Evolutionary conservation across 1,140 invertebrate species (phyloP).

Genomic region (Adoxophyes honmai): DNA sequence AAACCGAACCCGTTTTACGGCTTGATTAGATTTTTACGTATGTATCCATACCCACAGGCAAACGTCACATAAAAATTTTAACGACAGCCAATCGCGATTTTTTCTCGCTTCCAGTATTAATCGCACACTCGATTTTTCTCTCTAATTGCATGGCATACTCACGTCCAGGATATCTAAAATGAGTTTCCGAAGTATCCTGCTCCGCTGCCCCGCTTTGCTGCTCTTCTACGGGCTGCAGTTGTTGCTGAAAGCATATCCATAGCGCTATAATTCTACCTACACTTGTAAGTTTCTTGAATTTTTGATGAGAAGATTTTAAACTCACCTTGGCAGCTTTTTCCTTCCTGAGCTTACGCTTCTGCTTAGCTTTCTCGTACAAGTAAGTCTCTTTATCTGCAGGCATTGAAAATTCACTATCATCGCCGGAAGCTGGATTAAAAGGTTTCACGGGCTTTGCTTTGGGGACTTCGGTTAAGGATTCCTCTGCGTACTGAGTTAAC

Average conservation of each 20-base stretch:
- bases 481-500: slow-evolving; percentile 44
- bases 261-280: neutral
- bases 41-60: too few relatives aligned
- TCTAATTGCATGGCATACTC: slow-evolving; percentile 32
- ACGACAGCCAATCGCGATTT: too few relatives aligned
- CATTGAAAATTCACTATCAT: slow-evolving; percentile 31
- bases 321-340: slow-evolving; percentile 35
- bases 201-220: slow-evolving; percentile 27
- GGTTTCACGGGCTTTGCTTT: slow-evolving; percentile 47
- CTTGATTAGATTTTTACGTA: too few relatives aligned
- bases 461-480: slow-evolving; percentile 32
- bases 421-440: slow-evolving; percentile 33
- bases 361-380: slow-evolving; percentile 42
- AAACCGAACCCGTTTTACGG: too few relatives aligned
- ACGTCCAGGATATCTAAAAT: slow-evolving; percentile 52
- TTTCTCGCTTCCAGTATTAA: too few relatives aligned
- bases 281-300: too few relatives aligned
- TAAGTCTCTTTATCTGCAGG: slow-evolving; percentile 44
- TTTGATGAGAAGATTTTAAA: slow-evolving; percentile 7
- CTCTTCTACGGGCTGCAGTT: slow-evolving; percentile 2
- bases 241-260: slow-evolving; percentile 19
- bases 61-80: too few relatives aligned
- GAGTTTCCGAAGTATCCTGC: slow-evolving; percentile 57
- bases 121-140: too few relatives aligned
- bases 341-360: slow-evolving; percentile 50